Conservation (phyloP, 2,797 vertebrate genomes). For the Malacoctenus gilli region DNA sequence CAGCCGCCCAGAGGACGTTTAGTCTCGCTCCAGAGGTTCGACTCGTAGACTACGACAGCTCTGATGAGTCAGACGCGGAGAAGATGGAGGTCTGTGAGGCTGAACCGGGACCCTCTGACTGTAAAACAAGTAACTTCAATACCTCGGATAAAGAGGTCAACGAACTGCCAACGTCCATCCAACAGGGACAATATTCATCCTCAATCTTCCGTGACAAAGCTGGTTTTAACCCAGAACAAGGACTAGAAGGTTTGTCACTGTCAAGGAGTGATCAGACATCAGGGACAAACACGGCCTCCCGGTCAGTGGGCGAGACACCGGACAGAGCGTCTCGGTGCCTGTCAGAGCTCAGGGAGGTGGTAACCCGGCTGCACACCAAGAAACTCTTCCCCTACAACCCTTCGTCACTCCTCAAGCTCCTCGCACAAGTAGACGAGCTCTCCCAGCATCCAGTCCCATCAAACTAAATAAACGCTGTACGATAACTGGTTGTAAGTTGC, state of each 20-base stretch:
- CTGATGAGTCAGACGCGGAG: conserved; percentile 87
- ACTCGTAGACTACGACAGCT: conserved; percentile 90
- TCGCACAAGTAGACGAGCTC: conserved; percentile 71
- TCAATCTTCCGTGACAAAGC: no score
- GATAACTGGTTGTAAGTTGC: not conserved
- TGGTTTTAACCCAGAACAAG: no score
- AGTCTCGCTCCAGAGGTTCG: conserved; percentile 16
- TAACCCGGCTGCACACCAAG: conserved; percentile 84
- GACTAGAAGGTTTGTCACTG: no score
- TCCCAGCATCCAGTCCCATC: not conserved
- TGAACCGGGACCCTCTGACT: not conserved
- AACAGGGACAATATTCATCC: not conserved
- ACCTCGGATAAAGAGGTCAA: not conserved
- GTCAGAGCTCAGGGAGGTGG: conserved; percentile 79
- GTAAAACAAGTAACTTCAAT: no score
- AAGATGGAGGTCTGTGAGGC: conserved; percentile 34
- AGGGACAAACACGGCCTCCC: not conserved
- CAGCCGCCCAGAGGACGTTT: no score
- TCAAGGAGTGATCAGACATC: not conserved
- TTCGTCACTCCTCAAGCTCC: conserved; percentile 86
- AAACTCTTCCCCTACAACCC: conserved; percentile 94
- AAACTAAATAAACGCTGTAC: no score
- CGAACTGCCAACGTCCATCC: not conserved
- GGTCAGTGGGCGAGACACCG: not conserved
- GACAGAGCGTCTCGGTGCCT: conserved; percentile 72